Evolutionary conservation across 2,113 vertebrate genomes (phyloP), one percentile per base, ranked within the genome.

Genomic region (Pollimyrus isidori): DNA sequence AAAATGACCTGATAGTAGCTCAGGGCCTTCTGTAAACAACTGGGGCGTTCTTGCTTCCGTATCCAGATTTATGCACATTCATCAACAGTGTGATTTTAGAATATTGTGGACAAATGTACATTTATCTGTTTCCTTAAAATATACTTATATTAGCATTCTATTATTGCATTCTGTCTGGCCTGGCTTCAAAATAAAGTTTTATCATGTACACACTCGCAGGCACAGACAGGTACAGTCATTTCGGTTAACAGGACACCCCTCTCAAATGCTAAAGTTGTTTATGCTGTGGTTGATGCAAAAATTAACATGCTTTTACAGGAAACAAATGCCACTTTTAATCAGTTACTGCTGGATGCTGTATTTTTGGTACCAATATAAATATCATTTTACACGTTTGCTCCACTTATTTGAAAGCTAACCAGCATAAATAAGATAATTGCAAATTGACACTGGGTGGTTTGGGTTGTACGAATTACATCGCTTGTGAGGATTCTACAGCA

Each of bases 221-320:
- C 94, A 95, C 95, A 95, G 93, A 93, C 94, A 95, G 94, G 93
- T 95, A 94, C 93, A 94, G 94, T 94, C 93, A 94, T 95, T 94
- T 93, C 90, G 90, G 95, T 93, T 90, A 94, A 95, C 94, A 94
- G 94, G 93, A 93, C 92, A 94, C 95, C 94, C 94, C 93, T 95
- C 94, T 95, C 94, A 95, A 95, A 94, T 87, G 91, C 94, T 93
- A 92, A 91, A 93, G 91, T 91, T 92, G 94, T 95, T 95, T 95
- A 95, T 95, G 93, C 94, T 95, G 94, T 89, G 94, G 94, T 93
- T 87, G 76, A 80, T 91, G 93, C 92, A 91, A 91, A 80, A 95
- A 95, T 95, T 94, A 95, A 95, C 94, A 89, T 93, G 94, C 93
- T 95, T 95, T 95, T 92, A 93, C 94, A 94, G 94, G 94, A 95